Conservation (phyloP, 2,888 invertebrate genomes). For the Cataglyphis altisquamis region DNA sequence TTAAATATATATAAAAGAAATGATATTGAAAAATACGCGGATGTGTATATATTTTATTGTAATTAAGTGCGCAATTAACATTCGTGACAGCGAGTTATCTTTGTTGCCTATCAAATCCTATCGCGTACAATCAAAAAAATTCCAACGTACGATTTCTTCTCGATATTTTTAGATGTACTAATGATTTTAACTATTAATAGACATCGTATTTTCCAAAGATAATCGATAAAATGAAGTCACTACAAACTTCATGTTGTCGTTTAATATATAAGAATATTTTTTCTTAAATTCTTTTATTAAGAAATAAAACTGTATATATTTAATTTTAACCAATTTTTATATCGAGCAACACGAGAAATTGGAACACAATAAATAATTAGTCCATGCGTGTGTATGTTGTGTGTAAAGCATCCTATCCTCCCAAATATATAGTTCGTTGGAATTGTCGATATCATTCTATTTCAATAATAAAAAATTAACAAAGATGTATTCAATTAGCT, state of each 20-base stretch:
- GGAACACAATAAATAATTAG: background rate
- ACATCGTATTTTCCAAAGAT: background rate
- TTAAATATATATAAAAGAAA: background rate
- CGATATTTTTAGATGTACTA: background rate
- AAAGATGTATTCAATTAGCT: background rate
- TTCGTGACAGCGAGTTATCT: background rate
- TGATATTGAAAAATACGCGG: background rate
- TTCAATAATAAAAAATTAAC: background rate
- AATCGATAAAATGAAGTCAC: background rate
- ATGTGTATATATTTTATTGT: constrained; percentile 19
- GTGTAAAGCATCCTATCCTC: background rate
- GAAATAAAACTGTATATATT: constrained; percentile 1
- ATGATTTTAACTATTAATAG: constrained; percentile 10
- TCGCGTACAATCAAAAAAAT: background rate
- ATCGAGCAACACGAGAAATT: background rate
- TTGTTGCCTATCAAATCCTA: constrained; percentile 20
- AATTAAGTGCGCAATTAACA: constrained; percentile 21
- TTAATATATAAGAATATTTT: background rate
- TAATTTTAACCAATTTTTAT: background rate
- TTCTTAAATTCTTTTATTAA: background rate
- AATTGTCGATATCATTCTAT: background rate
- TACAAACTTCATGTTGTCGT: background rate
- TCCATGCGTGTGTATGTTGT: no score
- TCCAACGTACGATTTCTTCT: constrained; percentile 10
- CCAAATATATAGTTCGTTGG: background rate